Evolutionary conservation across 1,140 invertebrate species (phyloP), one percentile per base, ranked within the genome.

Genomic region (Leptinotarsa undecemlineata): DNA sequence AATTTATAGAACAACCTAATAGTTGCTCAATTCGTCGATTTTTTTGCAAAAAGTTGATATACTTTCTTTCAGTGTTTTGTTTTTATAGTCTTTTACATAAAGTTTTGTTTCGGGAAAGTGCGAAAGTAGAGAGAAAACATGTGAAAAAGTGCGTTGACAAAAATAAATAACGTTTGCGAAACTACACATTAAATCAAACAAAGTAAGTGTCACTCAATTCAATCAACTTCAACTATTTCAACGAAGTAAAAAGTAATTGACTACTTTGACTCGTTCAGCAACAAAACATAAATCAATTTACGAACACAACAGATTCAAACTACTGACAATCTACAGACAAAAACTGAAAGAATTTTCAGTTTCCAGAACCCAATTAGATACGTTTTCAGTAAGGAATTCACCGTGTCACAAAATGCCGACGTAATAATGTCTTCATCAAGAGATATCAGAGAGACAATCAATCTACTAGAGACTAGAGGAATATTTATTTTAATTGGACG

Each of bases 351-450:
- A 64, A 23, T 64, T 21, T 20, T 64, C 3, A 64, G 20, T 64
- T 64, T 64, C 63, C 20, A 64, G 63, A 64, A 64, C 26, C 63
- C 63, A 64, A 64, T 64, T 64, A 64, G 14, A 64, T 64, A 64
- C 20, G 15, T 64, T 64, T 64, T 64, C 63, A 23, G 63, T 23
- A n/a, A 21, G 13, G 26, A 21, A 64, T 64, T 64, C 20, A 64
- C 63, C 63, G 63, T 23, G 21, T 64, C 23, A 20, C 63, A 33
- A 33, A 42, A 64, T 64, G 11, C 63, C 63, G 26, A 64, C 63
- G 20, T 64, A 64, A 64, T 64, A 64, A 64, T 64, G 26, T 23
- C 63, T 64, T 64, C 63, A 64, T 64, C 63, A 64, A 26, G 17
- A 33, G 20, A 64, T 11, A 20, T 64, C 63, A 64, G 26, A 17